Evolutionary conservation across 2,797 vertebrate genomes (phyloP), one percentile per base, ranked within the genome.

Genomic region (Megaceryle alcyon): DNA sequence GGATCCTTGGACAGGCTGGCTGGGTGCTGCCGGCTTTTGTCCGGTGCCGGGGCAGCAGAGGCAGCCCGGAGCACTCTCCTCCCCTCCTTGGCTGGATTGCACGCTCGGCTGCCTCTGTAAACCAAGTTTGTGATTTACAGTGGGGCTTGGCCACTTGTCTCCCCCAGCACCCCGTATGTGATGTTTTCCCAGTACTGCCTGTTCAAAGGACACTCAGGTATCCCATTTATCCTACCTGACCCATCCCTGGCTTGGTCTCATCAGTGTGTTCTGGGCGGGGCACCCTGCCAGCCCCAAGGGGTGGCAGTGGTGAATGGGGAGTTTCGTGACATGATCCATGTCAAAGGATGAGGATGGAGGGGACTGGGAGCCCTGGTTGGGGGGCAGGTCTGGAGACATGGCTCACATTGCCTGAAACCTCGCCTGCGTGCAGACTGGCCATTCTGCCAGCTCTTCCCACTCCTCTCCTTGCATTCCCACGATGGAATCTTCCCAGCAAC

Each of bases 231-330:
- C 22, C 68, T 0, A 2, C 6, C 61, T 66, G 28, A 26, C 35
- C 51, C 0, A 0, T 83, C 10, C 28, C 33, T 0, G 0, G 1
- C 37, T 89, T 44, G 41, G 25, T 76, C 39, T 72, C 43, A 17
- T 37, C 6, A 51, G 29, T 33, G 25, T 5, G 0, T 29, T 64
- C 14, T 0, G 0, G 9, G 33, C 46, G 3, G 9, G 59, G 23
- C 0, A 6, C 41, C 41, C 28, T 2, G 1, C 39, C 17, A 48
- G 33, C 66, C 56, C 31, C 19, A 3, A 1, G 0, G 26, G 26
- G 59, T 8, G 2, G 41, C 80, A 54, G 33, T 0, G 0, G 28
- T 0, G 7, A 44, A n/a, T 21, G 31, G 1, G 7, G 16, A 8
- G 43, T 5, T 44, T 49, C 1, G 0, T 2, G 4, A 21, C 3